These are phyloP conservation scores for Montipora capricornis DNA, from an alignment of 64 coral and sea anemone species.

Conservation along the genomic window DNA sequence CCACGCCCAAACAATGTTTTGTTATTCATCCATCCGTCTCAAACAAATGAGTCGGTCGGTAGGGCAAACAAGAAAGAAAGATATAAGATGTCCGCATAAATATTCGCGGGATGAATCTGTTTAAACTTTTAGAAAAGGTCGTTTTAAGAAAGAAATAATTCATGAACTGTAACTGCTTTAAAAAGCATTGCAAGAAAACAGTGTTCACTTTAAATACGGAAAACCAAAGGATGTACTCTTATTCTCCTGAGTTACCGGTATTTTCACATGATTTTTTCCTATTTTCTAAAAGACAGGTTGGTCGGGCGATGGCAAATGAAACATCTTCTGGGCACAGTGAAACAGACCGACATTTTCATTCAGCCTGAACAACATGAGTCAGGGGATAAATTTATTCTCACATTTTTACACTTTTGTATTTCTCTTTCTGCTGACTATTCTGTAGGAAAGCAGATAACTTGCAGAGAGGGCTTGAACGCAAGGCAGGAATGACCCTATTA, in stretches of 20 bases:
- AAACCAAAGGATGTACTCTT: constrained; percentile 8
- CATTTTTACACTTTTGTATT: not conserved
- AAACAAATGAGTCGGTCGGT: not conserved
- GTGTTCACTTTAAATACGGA: not conserved
- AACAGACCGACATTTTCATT: constrained; percentile 8
- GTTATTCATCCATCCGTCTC: no score
- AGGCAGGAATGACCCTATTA: constrained; percentile 12
- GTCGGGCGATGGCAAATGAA: not conserved
- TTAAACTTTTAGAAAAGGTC: not conserved
- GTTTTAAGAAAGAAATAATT: constrained; percentile 15
- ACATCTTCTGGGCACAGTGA: not conserved
- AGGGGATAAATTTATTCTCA: constrained; percentile 9
- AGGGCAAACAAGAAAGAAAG: constrained; percentile 12
- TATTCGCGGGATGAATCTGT: constrained; percentile 8
- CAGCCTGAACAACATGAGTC: constrained; percentile 2
- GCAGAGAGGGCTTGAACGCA: constrained; percentile 7
- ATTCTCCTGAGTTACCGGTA: constrained; percentile 6
- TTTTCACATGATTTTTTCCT: constrained; percentile 14
- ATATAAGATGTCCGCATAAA: constrained; percentile 9
- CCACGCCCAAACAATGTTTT: no score
- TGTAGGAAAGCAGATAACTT: constrained; percentile 13
- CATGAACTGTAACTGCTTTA: constrained; percentile 9
- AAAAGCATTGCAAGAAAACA: constrained; percentile 13
- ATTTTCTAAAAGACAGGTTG: not conserved
- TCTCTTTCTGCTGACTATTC: constrained; percentile 9